These are phyloP conservation scores for Julus scandinavius DNA, from an alignment of 2,888 invertebrate species.

Conservation along the genomic window DNA sequence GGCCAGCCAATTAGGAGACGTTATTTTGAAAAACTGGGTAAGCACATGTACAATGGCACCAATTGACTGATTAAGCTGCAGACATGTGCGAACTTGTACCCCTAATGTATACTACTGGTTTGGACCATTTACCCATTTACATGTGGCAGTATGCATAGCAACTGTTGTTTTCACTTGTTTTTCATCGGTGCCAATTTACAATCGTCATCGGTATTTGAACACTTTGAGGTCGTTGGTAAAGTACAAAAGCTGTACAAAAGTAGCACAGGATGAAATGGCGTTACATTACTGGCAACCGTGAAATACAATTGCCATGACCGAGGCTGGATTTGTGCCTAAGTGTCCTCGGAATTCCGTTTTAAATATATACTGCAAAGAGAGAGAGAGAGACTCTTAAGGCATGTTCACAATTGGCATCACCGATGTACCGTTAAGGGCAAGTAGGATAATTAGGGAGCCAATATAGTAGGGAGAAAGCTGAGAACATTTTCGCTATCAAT, in stretches of 20 bases:
- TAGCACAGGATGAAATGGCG: background rate
- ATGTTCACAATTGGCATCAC: background rate
- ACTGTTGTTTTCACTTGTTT: background rate
- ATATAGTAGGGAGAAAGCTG: constrained; percentile 4
- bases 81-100: too few relatives aligned
- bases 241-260: background rate
- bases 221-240: background rate
- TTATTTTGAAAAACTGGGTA: too few relatives aligned
- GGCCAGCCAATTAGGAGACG: too few relatives aligned
- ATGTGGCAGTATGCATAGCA: background rate
- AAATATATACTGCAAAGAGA: background rate
- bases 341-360: background rate
- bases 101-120: too few relatives aligned
- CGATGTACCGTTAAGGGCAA: constrained; percentile 1
- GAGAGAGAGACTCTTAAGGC: too few relatives aligned
- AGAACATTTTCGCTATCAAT: constrained; percentile 19
- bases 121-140: background rate
- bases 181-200: background rate
- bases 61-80: too few relatives aligned
- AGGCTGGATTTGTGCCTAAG: background rate
- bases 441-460: background rate
- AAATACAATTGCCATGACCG: background rate
- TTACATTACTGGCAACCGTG: background rate
- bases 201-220: background rate
- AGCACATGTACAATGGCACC: too few relatives aligned